Evolutionary conservation across 2,888 invertebrate genomes (phyloP), one percentile per base, ranked within the genome.

Genomic region (Willowsia nigromaculata): DNA sequence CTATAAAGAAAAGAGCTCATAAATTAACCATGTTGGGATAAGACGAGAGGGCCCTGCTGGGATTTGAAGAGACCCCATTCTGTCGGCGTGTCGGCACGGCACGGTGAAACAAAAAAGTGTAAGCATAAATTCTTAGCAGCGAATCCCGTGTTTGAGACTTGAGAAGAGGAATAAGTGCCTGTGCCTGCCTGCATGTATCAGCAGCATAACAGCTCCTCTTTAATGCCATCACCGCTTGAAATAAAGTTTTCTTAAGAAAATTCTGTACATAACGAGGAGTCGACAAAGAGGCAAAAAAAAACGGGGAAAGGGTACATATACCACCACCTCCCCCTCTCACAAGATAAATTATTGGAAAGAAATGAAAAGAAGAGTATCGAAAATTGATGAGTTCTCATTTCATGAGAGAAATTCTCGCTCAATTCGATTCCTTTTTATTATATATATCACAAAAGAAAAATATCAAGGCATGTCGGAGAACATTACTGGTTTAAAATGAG

Each of bases 11-110:
- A 89, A 91, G 91, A 92, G 88, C 91, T 91, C 92, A 92, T 92
- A 92, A 92, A 92, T 92, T 92, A 91, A 91, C 85, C 91, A 91
- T 92, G 91, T 91, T 90, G 90, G 90, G 89, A 91, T 90, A 91
- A 90, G 90, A 90, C 56, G 89, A 84, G 85, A 91, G 85, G 90
- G 90, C 88, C 92, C 91, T 91, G 92, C 92, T 92, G 92, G 91
- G 91, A 91, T 90, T 91, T 91, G 89, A 90, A 90, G 89, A 91
- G 92, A 90, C 90, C 90, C 92, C 91, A 92, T 91, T 92, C 91
- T 90, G 91, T 90, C 91, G 88, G 89, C 88, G 87, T 90, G 90
- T 91, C 91, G 89, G 90, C 90, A 88, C 89, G 90, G 85, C 88
- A 90, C 85, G 65, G 91, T 88, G 91, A 91, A 91, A 91, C 91